Percentiles rank a stretch among this genome's conserved stretches.
Evolutionary conservation across 2,797 vertebrate genomes (phyloP).

Genomic region (Alectoris magna): DNA sequence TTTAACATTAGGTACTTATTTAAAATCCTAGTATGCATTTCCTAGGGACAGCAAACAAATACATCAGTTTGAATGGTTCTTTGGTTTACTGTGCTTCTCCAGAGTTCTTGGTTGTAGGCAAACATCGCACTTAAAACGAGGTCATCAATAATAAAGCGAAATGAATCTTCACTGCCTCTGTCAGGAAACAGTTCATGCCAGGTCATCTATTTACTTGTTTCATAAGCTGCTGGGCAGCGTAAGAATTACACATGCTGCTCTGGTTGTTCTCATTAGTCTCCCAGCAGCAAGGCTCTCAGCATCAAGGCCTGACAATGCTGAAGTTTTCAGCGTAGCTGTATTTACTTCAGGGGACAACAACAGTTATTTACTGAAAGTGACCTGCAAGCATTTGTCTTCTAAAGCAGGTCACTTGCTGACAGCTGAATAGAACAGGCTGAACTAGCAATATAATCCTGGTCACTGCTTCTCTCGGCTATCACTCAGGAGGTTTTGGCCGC

Average conservation of each 20-base stretch:
- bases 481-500: not conserved
- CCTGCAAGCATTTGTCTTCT: not conserved
- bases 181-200: not conserved
- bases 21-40: not conserved
- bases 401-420: not conserved
- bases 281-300: not conserved
- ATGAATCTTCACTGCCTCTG: not conserved
- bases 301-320: not conserved
- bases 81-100: not conserved
- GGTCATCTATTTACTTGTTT: conserved; percentile 22
- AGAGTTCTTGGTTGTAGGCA: conserved; percentile 5
- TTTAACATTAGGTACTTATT: conserved; percentile 2
- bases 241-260: not conserved
- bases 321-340: not conserved
- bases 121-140: conserved; percentile 8
- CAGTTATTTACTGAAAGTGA: not conserved
- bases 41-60: not conserved
- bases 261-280: not conserved
- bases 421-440: not conserved
- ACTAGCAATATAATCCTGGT: not conserved
- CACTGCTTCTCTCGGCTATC: not conserved
- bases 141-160: conserved; percentile 30
- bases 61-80: not conserved
- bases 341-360: not conserved
- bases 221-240: not conserved